Evolutionary conservation across 2,888 invertebrate genomes (phyloP).

Genomic region (Stenodema calcarata): DNA sequence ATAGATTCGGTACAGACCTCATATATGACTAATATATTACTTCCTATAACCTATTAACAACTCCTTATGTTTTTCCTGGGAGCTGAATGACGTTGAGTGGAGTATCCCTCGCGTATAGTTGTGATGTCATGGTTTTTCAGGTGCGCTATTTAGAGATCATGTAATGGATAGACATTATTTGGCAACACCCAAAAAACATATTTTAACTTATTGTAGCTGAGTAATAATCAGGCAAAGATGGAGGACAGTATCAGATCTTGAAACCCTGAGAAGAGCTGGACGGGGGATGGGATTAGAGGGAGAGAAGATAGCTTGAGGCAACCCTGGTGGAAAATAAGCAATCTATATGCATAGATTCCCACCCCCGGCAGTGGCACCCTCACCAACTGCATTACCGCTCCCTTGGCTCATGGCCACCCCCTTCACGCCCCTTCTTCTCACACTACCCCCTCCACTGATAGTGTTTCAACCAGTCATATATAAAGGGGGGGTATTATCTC

Average conservation of each 20-base stretch:
- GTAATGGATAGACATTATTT: too few relatives aligned
- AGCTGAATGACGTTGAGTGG: too few relatives aligned
- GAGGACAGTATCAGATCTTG: neutral
- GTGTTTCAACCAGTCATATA: constrained; percentile 6
- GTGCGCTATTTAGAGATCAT: too few relatives aligned
- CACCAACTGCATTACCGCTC: constrained; percentile 39
- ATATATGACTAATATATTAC: too few relatives aligned
- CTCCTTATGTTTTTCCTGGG: too few relatives aligned
- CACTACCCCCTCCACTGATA: neutral
- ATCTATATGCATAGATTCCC: constrained; percentile 66
- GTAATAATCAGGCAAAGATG: neutral
- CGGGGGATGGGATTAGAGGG: constrained; percentile 49
- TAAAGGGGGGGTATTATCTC: neutral
- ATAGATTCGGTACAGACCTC: too few relatives aligned
- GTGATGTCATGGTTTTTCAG: too few relatives aligned
- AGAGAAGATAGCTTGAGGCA: constrained; percentile 50
- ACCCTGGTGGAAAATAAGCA: constrained; percentile 63
- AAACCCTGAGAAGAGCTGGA: neutral
- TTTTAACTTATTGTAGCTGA: neutral
- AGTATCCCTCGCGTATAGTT: too few relatives aligned
- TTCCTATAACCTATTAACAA: too few relatives aligned
- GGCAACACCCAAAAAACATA: too few relatives aligned
- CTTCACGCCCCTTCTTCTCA: neutral
- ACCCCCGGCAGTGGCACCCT: constrained; percentile 38
- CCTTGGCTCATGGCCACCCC: neutral